Percentiles rank a stretch among this genome's conserved stretches.
Conservation (phyloP, 2,797 vertebrate genomes). For the Fistularia commersonii region DNA sequence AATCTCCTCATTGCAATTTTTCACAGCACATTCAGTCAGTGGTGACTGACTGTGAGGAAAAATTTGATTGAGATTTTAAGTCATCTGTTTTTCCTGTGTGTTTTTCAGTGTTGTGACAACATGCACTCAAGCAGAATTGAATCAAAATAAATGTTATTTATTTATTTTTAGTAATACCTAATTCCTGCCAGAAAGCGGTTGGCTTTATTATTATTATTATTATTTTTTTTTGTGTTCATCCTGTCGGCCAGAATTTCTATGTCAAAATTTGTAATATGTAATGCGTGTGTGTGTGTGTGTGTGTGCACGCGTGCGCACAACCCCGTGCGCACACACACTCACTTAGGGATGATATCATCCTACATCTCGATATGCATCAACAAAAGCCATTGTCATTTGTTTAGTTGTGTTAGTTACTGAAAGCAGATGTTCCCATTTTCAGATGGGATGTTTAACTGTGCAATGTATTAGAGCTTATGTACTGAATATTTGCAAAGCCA, state of each 20-base stretch:
- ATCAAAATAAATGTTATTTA: neutral
- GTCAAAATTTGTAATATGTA: slow-evolving; percentile 10
- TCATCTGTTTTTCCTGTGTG: slow-evolving; percentile 15
- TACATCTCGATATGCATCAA: slow-evolving; percentile 13
- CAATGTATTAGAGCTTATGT: neutral
- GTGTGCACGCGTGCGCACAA: too few relatives aligned
- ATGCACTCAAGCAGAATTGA: slow-evolving; percentile 7
- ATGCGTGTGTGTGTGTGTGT: neutral
- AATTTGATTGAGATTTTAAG: slow-evolving; percentile 15
- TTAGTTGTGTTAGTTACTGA: neutral
- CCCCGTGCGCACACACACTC: too few relatives aligned
- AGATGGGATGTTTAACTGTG: neutral
- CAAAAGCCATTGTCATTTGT: slow-evolving; percentile 20
- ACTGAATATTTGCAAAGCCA: neutral
- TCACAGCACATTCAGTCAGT: too few relatives aligned
- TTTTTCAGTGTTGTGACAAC: slow-evolving; percentile 7
- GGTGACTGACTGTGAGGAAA: slow-evolving; percentile 15
- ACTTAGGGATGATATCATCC: slow-evolving; percentile 19
- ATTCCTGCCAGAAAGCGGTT: too few relatives aligned
- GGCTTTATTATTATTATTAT: too few relatives aligned
- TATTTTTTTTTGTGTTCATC: slow-evolving; percentile 2
- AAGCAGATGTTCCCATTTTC: too few relatives aligned
- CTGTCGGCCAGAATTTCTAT: slow-evolving; percentile 1
- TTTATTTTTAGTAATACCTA: too few relatives aligned
- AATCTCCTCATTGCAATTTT: slow-evolving; percentile 13